These are phyloP conservation scores for Trinectes maculatus DNA, from an alignment of 2,113 vertebrate species.

Conservation along the genomic window DNA sequence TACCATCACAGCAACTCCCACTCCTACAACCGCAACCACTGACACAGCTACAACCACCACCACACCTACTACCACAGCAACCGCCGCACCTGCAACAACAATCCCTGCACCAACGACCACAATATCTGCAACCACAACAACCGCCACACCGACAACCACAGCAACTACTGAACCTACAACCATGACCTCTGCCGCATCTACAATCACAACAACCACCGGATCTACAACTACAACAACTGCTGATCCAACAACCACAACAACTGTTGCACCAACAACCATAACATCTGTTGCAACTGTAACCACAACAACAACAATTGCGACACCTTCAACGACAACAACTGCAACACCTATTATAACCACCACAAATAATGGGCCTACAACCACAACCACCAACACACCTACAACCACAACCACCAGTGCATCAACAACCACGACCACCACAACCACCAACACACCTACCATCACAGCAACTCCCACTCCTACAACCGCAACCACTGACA, in stretches of 20 bases:
- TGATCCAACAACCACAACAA: not conserved
- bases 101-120: not conserved
- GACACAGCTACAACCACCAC: not conserved
- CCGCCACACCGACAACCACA: not conserved
- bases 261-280: not conserved
- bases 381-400: not conserved
- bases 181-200: too few relatives aligned
- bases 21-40: constrained; percentile 6
- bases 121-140: not conserved
- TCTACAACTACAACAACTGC: not conserved
- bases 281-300: not conserved
- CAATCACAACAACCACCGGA: not conserved
- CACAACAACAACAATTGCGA: not conserved
- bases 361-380: too few relatives aligned
- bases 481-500: not conserved
- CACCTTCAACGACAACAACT: not conserved
- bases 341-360: not conserved
- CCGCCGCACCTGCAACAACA: not conserved
- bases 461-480: not conserved
- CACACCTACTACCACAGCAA: not conserved
- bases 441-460: too few relatives aligned
- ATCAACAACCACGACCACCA: not conserved
- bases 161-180: not conserved
- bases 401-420: not conserved
- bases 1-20: too few relatives aligned